Base-by-base conservation (phyloP, 2,888 invertebrate species). In the Oscheius sp. region DNA sequence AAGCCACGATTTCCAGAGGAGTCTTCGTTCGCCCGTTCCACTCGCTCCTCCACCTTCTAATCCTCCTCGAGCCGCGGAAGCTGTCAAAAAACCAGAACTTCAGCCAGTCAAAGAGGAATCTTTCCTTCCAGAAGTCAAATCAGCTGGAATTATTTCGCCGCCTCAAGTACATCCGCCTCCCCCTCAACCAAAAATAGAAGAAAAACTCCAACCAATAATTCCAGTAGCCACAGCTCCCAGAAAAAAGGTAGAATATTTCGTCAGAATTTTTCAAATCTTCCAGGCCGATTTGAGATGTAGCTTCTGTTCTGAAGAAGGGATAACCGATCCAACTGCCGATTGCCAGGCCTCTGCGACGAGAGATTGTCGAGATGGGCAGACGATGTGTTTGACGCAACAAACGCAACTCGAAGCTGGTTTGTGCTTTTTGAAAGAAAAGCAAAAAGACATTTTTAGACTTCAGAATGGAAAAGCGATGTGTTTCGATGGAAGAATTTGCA, bases 381-480 rank as follows among this genome's bases (percentile, higher is more conserved):
- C 61, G 23, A 17, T 77, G 61, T 83, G 83, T 70, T 70, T 83
- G 31, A 82, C 83, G 5, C 72, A 81, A 50, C 83, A 83, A 63
- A 81, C 83, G 25, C 83, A 83, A 58, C 70, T 81, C 12, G 66
- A 50, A 53, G 20, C 37, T 20, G 66, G 66, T 55, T 20, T 2
- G 55, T 53, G 2, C 2, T 31, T 20, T 29, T n/a, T 17, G 12
- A 55, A n/a, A 50, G 4, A 50, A 17, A n/a, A 3, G 17, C 29
- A 2, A 1, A 42, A 2, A 23, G 48, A 3, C 48, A 17, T n/a
- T n/a, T n/a, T 48, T 65, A 83, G 83, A 73, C 8, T 83, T 82
- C 65, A 76, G 77, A 31, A 74, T 82, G 69, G 81, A 82, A 65
- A 83, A 83, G 55, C 71, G 73, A 15, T 83, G 83, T 50, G 71